These are phyloP conservation scores for Nipponacmea schrenckii DNA, from an alignment of 2,888 invertebrate genomes.

Conservation along the genomic window DNA sequence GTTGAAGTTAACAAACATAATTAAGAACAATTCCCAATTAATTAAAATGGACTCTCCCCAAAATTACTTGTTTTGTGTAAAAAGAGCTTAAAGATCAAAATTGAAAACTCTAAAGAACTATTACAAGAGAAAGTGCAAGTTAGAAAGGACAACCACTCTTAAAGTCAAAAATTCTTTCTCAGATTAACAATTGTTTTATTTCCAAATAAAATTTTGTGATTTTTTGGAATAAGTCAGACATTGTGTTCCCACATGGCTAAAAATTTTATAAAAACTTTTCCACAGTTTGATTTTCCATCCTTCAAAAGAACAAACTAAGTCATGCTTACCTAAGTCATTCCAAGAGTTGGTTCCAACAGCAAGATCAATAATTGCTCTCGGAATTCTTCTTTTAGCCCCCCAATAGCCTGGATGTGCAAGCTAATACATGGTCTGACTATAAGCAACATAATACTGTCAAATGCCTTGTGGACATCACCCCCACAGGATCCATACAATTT, in stretches of 20 bases:
- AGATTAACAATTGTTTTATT: too few relatives aligned
- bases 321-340: background rate
- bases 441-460: conserved; percentile 29
- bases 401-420: conserved; percentile 14
- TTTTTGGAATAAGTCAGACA: background rate
- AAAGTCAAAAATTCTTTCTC: too few relatives aligned
- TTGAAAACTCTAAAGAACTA: too few relatives aligned
- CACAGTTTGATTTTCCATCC: background rate
- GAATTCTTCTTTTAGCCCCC: conserved; percentile 28
- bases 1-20: too few relatives aligned
- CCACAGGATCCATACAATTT: conserved; percentile 25
- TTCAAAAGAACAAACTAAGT: background rate
- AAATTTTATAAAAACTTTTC: background rate
- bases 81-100: too few relatives aligned
- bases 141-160: too few relatives aligned
- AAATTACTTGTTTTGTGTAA: too few relatives aligned
- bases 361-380: conserved; percentile 21
- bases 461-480: conserved; percentile 17
- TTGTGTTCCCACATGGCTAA: background rate
- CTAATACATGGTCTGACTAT: conserved; percentile 25
- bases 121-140: too few relatives aligned
- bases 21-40: too few relatives aligned
- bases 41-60: too few relatives aligned
- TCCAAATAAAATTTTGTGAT: too few relatives aligned
- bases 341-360: background rate